These are phyloP conservation scores for Hedya salicella DNA, from an alignment of 2,888 invertebrate genomes.

Conservation along the genomic window DNA sequence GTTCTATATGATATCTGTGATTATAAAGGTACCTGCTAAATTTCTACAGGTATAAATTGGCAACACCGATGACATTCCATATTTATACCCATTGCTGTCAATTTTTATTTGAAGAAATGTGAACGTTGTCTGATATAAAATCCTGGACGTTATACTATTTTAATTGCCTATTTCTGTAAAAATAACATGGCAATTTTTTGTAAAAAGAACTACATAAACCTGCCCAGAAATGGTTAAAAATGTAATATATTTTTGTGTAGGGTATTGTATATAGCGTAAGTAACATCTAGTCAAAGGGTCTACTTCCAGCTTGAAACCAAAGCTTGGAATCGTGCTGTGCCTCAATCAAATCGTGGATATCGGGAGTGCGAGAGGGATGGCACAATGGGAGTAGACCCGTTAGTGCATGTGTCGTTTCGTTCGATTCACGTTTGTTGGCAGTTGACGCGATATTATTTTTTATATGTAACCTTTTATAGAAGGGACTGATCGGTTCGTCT, in stretches of 20 bases:
- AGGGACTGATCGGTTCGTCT: conserved; percentile 57
- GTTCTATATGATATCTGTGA: no score
- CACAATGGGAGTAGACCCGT: conserved; percentile 26
- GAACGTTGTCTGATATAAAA: no score
- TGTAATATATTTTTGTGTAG: conserved; percentile 37
- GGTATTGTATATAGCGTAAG: conserved; percentile 39
- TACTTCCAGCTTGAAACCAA: neutral
- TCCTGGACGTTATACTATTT: no score
- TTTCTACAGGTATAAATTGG: neutral
- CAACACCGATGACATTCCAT: neutral
- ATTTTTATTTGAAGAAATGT: no score
- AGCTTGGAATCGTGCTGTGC: neutral
- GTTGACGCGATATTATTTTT: conserved; percentile 56
- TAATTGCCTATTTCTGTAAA: neutral
- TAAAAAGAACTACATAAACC: neutral
- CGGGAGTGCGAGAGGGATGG: neutral
- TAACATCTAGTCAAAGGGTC: conserved; percentile 39
- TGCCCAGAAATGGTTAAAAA: neutral
- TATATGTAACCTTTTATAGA: conserved; percentile 54
- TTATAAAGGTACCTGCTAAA: neutral
- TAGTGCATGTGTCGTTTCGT: conserved; percentile 60
- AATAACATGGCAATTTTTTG: neutral
- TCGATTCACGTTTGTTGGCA: conserved; percentile 54
- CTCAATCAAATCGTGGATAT: conserved; percentile 9
- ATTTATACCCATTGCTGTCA: neutral